Evolutionary conservation across 2,113 vertebrate species (phyloP).

Genomic region (Melierax canorus): DNA sequence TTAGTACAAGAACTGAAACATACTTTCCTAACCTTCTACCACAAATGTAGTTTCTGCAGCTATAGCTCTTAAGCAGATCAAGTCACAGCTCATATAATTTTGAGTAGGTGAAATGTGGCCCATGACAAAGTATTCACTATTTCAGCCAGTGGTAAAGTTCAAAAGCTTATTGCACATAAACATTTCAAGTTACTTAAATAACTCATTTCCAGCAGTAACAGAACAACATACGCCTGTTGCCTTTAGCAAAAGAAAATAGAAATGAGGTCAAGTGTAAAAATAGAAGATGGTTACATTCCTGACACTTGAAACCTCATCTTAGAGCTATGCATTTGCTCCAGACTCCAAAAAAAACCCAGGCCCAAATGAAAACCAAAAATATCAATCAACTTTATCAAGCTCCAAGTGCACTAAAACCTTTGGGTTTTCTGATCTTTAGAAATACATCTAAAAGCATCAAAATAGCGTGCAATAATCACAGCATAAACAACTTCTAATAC

Average conservation of each 20-base stretch:
- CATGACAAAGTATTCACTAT: background rate
- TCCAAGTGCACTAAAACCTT: background rate
- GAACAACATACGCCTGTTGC: constrained; percentile 40
- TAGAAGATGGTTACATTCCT: constrained; percentile 57
- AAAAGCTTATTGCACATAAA: constrained; percentile 4
- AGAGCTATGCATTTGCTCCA: constrained; percentile 40
- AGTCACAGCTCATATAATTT: background rate
- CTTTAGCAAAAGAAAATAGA: constrained; percentile 55
- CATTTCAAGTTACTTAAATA: constrained; percentile 13
- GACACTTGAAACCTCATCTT: constrained; percentile 59
- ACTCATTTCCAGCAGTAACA: constrained; percentile 31
- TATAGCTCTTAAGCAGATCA: background rate
- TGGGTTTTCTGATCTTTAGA: background rate
- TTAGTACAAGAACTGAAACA: background rate
- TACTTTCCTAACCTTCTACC: background rate
- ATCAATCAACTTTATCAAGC: background rate
- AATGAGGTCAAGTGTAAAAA: constrained; percentile 64
- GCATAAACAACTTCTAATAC: background rate
- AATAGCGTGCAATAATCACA: background rate
- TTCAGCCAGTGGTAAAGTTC: background rate
- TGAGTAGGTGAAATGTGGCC: background rate
- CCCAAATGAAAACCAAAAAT: background rate
- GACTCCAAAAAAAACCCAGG: background rate
- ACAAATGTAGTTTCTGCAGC: background rate
- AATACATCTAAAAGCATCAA: background rate